Conservation (phyloP, 2,888 invertebrate species). For the Metopia argyrocephala region DNA sequence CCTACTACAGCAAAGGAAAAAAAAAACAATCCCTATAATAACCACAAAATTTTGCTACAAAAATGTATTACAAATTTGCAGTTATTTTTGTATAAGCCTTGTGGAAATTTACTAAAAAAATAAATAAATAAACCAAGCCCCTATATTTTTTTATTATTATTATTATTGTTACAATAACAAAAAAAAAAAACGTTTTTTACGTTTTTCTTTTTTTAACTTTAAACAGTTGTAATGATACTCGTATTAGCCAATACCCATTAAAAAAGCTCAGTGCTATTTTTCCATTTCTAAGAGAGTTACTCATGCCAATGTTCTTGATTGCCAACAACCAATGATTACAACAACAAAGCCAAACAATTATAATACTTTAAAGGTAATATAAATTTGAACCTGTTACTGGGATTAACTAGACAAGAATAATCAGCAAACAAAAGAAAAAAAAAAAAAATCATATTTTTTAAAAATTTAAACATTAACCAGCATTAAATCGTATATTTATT, state of each 20-base stretch:
- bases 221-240: too few relatives aligned
- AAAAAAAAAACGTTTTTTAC: conserved; percentile 4
- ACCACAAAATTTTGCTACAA: conserved; percentile 44
- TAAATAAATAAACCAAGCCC: conserved; percentile 63
- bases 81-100: conserved; percentile 21
- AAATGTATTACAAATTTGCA: conserved; percentile 14
- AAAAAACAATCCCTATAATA: conserved; percentile 23
- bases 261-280: too few relatives aligned
- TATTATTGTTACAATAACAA: conserved; percentile 30
- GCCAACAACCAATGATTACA: background rate
- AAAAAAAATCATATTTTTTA: background rate
- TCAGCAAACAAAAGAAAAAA: background rate
- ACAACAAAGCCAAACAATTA: background rate
- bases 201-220: too few relatives aligned
- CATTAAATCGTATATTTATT: background rate
- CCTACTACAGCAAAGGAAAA: conserved; percentile 36
- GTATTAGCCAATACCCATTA: too few relatives aligned
- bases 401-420: conserved; percentile 10
- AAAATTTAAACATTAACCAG: background rate
- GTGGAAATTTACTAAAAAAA: conserved; percentile 22
- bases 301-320: conserved; percentile 3
- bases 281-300: too few relatives aligned
- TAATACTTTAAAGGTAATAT: conserved; percentile 21
- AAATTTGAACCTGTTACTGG: conserved; percentile 49
- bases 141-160: conserved; percentile 24